Conservation (phyloP, 2,113 vertebrate species). For the Rhinolophus sinicus region DNA sequence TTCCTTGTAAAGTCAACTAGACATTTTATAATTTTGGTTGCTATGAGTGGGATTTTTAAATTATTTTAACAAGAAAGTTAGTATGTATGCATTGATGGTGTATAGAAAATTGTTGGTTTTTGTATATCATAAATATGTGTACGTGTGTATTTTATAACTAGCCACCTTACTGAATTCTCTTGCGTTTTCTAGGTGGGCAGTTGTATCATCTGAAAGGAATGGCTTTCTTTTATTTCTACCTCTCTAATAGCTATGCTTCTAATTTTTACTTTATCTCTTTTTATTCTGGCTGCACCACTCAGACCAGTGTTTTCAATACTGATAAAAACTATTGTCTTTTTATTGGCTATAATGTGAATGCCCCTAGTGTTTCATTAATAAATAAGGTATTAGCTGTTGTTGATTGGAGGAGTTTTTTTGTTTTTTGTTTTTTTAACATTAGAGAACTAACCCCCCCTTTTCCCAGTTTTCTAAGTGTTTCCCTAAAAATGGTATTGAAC, state of each 20-base stretch:
- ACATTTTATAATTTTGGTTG: background rate
- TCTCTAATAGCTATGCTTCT: background rate
- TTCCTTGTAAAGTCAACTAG: background rate
- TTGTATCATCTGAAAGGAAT: background rate
- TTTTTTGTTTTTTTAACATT: background rate
- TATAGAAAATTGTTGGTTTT: background rate
- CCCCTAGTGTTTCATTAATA: background rate
- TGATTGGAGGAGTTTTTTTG: background rate
- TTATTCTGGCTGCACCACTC: background rate
- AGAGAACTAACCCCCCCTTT: background rate
- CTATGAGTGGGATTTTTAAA: background rate
- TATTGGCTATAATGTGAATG: conserved; percentile 12
- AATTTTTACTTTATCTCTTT: background rate
- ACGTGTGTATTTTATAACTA: background rate
- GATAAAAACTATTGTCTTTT: background rate
- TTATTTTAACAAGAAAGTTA: conserved; percentile 1
- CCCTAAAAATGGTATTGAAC: background rate
- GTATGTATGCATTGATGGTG: background rate
- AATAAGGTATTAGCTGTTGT: background rate
- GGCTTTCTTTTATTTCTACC: background rate
- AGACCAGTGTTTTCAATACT: background rate
- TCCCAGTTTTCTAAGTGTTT: conserved; percentile 35
- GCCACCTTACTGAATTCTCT: background rate
- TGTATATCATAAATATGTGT: background rate
- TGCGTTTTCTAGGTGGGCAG: background rate